phyloP scores from a whole-genome alignment of 2,888 invertebrate genomes.

The Alviniconcha strummeri region DNA sequence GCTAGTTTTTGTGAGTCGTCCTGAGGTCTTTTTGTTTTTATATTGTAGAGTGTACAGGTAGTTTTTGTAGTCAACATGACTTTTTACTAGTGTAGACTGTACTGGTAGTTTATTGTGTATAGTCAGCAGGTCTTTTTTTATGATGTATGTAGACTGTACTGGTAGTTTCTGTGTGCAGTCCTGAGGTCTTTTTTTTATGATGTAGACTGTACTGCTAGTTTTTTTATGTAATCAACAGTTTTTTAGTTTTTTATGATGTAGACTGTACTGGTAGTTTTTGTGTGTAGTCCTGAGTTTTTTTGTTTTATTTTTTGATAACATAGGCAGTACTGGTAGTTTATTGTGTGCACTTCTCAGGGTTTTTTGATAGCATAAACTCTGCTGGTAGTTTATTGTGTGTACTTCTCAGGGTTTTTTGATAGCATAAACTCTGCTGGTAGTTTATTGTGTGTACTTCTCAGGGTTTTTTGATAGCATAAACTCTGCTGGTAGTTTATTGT shows the following conservation, averaged over 20 bases:
- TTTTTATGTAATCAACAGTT: not conserved
- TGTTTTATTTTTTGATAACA: not conserved
- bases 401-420: too few species aligned
- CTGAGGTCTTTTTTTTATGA: too few species aligned
- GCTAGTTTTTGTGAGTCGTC: not conserved
- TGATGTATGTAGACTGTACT: not conserved
- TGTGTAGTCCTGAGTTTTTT: slow-evolving; percentile 15
- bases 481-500: too few species aligned
- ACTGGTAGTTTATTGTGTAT: not conserved
- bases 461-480: too few species aligned
- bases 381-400: too few species aligned
- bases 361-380: too few species aligned
- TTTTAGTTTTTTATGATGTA: not conserved
- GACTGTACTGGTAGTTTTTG: too few species aligned
- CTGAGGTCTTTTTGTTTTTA: not conserved
- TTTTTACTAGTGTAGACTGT: too few species aligned
- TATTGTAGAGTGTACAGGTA: not conserved
- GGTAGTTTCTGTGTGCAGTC: not conserved
- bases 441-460: too few species aligned
- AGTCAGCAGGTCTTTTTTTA: not conserved
- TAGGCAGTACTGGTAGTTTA: not conserved
- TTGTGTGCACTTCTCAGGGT: too few species aligned
- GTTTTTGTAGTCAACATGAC: not conserved
- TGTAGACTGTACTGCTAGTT: too few species aligned
- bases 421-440: too few species aligned